Percentiles rank a stretch among this genome's conserved stretches.
phyloP scores from a whole-genome alignment of 2,888 invertebrate species.

The Bibio marci region DNA sequence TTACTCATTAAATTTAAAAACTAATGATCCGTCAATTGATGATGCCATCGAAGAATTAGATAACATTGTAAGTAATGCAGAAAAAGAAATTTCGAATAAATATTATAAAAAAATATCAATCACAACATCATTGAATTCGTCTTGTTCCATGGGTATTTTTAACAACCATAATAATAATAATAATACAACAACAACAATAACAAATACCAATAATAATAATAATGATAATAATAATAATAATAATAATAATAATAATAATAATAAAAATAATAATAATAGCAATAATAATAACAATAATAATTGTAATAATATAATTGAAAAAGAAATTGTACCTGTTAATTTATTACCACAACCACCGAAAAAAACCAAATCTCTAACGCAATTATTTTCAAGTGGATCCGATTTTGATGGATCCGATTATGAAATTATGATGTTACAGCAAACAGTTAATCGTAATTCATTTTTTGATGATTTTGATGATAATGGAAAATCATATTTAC shows the following conservation, averaged over 20 bases:
- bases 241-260: conserved; percentile 5
- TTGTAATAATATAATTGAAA: conserved; percentile 26
- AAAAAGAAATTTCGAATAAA: conserved; percentile 38
- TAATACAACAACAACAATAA: too few relatives aligned
- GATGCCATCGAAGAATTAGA: conserved; percentile 73
- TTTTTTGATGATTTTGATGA: conserved; percentile 38
- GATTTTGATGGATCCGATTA: conserved; percentile 32
- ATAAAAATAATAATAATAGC: conserved; percentile 13
- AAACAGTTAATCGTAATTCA: conserved; percentile 34
- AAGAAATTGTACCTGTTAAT: conserved; percentile 59
- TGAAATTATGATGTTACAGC: conserved; percentile 31
- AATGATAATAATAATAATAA: conserved; percentile 12
- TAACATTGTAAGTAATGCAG: conserved; percentile 72
- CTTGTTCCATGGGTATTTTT: conserved; percentile 13
- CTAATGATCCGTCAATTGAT: conserved; percentile 68
- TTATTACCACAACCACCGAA: conserved; percentile 68
- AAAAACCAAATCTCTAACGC: conserved; percentile 51
- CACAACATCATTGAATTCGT: conserved; percentile 15
- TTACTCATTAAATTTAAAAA: conserved; percentile 24
- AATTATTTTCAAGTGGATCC: conserved; percentile 43
- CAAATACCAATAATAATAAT: conserved; percentile 13
- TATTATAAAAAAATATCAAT: conserved; percentile 15
- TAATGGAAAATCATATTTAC: conserved; percentile 9
- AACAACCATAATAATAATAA: conserved; percentile 10
- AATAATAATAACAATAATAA: conserved; percentile 13